These are phyloP conservation scores for Stenchaetothrips biformis DNA, from an alignment of 2,888 invertebrate genomes.

Conservation along the genomic window DNA sequence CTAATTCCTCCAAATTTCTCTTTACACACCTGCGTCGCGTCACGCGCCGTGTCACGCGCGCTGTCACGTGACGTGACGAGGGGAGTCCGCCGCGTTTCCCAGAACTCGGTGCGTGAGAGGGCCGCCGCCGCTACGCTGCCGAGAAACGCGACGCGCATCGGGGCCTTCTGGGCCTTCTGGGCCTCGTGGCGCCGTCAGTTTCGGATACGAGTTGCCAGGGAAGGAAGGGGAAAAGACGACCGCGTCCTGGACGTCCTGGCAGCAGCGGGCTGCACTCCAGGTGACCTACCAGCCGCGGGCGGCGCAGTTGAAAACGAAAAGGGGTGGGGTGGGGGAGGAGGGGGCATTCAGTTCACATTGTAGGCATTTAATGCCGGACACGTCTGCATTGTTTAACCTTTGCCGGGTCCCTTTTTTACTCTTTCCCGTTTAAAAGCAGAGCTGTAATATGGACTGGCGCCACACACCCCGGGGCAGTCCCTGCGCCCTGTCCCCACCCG, in stretches of 20 bases:
- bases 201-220: no score
- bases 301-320: background rate
- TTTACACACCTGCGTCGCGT: constrained; percentile 5
- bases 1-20: constrained; percentile 14
- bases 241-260: background rate
- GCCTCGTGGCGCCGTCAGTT: no score
- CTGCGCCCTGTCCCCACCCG: background rate
- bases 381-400: constrained; percentile 19
- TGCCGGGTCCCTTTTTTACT: background rate
- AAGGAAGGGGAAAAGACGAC: background rate
- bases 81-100: background rate
- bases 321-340: background rate
- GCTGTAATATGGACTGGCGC: background rate
- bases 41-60: background rate
- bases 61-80: background rate
- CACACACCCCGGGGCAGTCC: background rate
- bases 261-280: background rate
- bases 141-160: no score
- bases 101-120: background rate
- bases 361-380: constrained; percentile 1
- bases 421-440: background rate
- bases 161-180: no score
- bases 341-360: background rate
- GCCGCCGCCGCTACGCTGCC: background rate
- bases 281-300: background rate